Conservation (phyloP, 2,888 invertebrate species). For the Germaria angustata region DNA sequence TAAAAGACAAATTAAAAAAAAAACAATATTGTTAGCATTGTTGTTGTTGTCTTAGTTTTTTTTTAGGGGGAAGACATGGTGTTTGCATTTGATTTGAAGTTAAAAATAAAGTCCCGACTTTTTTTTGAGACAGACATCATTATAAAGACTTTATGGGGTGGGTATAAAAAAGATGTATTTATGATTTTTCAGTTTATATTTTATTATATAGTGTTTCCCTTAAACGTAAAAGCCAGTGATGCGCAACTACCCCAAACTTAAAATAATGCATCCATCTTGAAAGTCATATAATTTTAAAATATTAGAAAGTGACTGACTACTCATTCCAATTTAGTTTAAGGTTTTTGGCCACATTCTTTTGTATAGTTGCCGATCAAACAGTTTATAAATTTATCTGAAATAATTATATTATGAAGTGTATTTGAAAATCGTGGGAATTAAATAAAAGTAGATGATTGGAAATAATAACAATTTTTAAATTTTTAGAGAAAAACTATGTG, state of each 20-base stretch:
- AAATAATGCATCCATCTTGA: neutral
- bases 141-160: neutral
- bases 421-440: too few species aligned
- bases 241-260: neutral
- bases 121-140: neutral
- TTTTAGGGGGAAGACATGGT: neutral
- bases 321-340: too few species aligned
- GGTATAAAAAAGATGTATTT: neutral
- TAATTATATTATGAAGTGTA: too few species aligned
- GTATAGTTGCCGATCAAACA: too few species aligned
- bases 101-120: neutral
- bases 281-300: neutral
- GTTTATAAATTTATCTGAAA: too few species aligned
- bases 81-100: neutral
- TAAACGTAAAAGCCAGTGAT: neutral
- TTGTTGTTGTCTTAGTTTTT: neutral
- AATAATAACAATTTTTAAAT: too few species aligned
- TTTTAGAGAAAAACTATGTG: too few species aligned
- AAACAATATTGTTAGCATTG: neutral
- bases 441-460: too few species aligned
- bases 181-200: neutral
- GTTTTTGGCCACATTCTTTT: too few species aligned
- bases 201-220: neutral
- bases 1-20: slow-evolving; percentile 19
- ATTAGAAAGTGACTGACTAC: too few species aligned